phyloP scores from a whole-genome alignment of 2,113 vertebrate species.

The Bucco capensis region DNA sequence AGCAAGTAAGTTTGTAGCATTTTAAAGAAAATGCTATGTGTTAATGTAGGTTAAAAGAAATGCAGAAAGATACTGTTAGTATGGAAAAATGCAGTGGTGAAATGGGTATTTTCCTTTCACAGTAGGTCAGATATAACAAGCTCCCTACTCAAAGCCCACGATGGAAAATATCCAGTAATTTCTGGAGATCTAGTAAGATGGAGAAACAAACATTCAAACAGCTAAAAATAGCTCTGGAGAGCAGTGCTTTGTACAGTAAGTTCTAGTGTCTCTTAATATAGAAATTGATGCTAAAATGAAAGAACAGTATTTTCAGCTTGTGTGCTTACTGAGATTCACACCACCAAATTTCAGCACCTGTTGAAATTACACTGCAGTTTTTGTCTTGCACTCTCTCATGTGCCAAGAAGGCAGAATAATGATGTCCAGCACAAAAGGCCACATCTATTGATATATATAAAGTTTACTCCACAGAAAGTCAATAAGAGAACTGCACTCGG shows the following conservation, averaged over 20 bases:
- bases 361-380: neutral
- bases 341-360: neutral
- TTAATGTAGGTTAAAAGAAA: neutral
- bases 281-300: conserved; percentile 22
- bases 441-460: neutral
- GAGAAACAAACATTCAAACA: conserved; percentile 2
- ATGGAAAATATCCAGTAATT: conserved; percentile 21
- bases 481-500: neutral
- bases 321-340: neutral
- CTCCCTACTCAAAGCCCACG: neutral
- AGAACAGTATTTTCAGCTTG: neutral
- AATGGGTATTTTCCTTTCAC: neutral
- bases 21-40: neutral
- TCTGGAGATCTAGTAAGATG: neutral
- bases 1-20: neutral
- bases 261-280: conserved; percentile 7
- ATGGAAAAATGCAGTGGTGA: neutral
- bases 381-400: neutral
- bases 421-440: conserved; percentile 8
- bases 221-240: conserved; percentile 30
- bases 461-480: conserved; percentile 16
- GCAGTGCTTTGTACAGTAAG: neutral
- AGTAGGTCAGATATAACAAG: neutral
- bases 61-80: neutral
- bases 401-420: neutral